A percentile compares a stretch with the other conserved stretches of the same genome.
phyloP scores from a whole-genome alignment of 2,797 vertebrate species.

The Malurus splendens region DNA sequence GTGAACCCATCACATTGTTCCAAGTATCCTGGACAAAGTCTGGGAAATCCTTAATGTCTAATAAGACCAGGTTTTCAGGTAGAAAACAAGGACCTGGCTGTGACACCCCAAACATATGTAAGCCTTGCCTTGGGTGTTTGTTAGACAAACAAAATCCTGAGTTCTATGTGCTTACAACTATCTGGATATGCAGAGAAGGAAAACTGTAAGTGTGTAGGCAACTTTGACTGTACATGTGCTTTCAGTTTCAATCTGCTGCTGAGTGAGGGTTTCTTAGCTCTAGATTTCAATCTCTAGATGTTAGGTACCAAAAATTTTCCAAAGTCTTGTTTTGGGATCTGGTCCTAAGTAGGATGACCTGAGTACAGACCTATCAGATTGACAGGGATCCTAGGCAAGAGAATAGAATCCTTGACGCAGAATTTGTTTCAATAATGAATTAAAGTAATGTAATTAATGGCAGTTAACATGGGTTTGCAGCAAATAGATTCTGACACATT shows the following conservation, averaged over 20 bases:
- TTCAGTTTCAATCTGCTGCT: not conserved
- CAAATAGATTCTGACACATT: constrained; percentile 8
- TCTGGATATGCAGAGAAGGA: not conserved
- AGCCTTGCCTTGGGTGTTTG: not conserved
- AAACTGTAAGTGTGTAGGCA: not conserved
- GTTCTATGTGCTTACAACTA: not conserved
- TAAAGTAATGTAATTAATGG: not conserved
- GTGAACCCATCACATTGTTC: not conserved
- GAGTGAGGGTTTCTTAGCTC: not conserved
- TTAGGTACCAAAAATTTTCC: not conserved
- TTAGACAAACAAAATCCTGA: not conserved
- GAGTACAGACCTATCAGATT: not conserved
- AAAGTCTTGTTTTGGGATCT: not conserved
- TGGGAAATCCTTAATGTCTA: not conserved
- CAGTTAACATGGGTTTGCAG: not conserved
- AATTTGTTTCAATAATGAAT: constrained; percentile 13
- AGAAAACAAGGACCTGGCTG: not conserved
- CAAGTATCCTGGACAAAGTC: not conserved
- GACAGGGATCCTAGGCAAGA: not conserved
- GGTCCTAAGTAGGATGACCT: not conserved
- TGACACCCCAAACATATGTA: not conserved
- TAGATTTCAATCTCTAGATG: not conserved
- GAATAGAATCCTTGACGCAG: not conserved
- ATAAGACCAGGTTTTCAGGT: not conserved
- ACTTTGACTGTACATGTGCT: not conserved